A percentile compares a stretch with the other conserved stretches of the same genome.
phyloP scores from a whole-genome alignment of 2,888 invertebrate genomes.

The Empis stercorea region DNA sequence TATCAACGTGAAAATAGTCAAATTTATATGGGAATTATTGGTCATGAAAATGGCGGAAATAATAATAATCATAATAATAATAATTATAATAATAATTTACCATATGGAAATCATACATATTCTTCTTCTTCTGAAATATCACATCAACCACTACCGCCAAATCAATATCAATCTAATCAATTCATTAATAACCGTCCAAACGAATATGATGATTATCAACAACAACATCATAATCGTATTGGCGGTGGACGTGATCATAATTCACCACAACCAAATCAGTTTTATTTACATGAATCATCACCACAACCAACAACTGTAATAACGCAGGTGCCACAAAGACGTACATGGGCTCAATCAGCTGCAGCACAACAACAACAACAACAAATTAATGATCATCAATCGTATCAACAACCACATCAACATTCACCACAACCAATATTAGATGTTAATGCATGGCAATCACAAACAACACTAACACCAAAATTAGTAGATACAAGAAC shows the following conservation, averaged over 20 bases:
- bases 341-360: slow-evolving; percentile 55
- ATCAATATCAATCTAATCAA: slow-evolving; percentile 18
- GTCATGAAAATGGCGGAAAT: slow-evolving; percentile 35
- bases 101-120: slow-evolving; percentile 12
- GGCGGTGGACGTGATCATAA: slow-evolving; percentile 21
- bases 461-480: slow-evolving; percentile 22
- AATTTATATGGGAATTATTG: slow-evolving; percentile 21
- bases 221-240: slow-evolving; percentile 16
- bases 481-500: slow-evolving; percentile 32
- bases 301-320: slow-evolving; percentile 35
- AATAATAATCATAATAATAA: slow-evolving; percentile 10
- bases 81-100: slow-evolving; percentile 23
- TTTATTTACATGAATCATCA: slow-evolving; percentile 59
- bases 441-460: slow-evolving; percentile 34
- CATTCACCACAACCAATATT: slow-evolving; percentile 27
- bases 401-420: slow-evolving; percentile 22
- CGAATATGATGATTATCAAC: slow-evolving; percentile 41
- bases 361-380: slow-evolving; percentile 22
- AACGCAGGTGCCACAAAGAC: slow-evolving; percentile 42
- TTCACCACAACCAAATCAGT: slow-evolving; percentile 44
- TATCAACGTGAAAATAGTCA: slow-evolving; percentile 40
- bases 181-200: slow-evolving; percentile 30
- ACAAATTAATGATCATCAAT: slow-evolving; percentile 12
- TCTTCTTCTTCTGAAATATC: slow-evolving; percentile 3
- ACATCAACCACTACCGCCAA: slow-evolving; percentile 13